Evolutionary conservation across 2,113 vertebrate genomes (phyloP), one percentile per base, ranked within the genome.

Genomic region (Elaphurus davidianus): DNA sequence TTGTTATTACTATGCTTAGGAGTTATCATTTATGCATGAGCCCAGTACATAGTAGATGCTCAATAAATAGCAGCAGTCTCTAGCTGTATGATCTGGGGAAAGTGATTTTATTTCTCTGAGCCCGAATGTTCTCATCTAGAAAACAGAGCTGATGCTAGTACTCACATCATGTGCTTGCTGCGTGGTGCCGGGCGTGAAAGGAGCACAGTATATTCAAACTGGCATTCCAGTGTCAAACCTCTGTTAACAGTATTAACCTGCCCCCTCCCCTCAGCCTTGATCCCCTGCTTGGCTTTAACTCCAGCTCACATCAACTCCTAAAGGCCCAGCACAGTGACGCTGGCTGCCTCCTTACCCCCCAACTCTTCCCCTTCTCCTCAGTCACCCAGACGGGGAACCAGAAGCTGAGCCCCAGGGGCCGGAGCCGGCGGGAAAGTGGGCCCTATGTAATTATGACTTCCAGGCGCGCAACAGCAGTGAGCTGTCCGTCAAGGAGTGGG

Each of bases 401-500:
- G 96, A 96, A 90, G 74, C 93, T 15, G 96, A 96, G 43, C 55
- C 89, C 9, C 47, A 76, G 28, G 87, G 93, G 55, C n/a, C 54
- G 0, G 64, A 84, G 12, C 50, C 60, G 0, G 52, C 64, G 0
- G 78, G 81, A n/a, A 98, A 97, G 92, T 97, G 98, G 98, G 98
- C 98, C n/a, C 95, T 97, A 83, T 99, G 99, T 98, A 99, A 87
- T 2, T 99, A 99, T 1, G 99, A 99, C 98, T 99, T 99, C 98
- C 99, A 99, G 93, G 99, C 99, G 79, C 99, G 99, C 90, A 99
- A 99, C 96, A 99, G 97, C 99, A 99, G 98, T 1, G 99, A 99
- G 98, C 99, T 99, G 0, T 99, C 99, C 0, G 99, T 99, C 82
- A 98, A 99, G 93, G 99, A 99, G 2, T 99, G 98, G 47, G 99